Conservation (phyloP, 2,797 vertebrate genomes). For the Australoheros facetus region DNA sequence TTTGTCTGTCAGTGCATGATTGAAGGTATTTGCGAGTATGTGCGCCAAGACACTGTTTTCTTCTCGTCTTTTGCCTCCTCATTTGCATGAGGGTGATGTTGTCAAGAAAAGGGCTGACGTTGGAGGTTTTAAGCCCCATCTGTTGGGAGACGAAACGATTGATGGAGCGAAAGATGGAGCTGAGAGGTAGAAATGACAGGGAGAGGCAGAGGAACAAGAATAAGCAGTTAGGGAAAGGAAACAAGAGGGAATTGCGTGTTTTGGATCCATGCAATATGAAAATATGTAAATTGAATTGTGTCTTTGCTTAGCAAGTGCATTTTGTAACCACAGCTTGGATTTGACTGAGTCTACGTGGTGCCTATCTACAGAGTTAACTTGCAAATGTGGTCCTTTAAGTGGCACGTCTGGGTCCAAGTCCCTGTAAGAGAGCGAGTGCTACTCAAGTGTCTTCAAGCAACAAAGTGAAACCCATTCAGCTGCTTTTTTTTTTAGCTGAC, state of each 20-base stretch:
- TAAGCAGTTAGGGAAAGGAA: conserved; percentile 40
- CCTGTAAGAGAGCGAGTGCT: background rate
- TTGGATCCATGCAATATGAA: conserved; percentile 50
- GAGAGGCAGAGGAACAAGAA: conserved; percentile 46
- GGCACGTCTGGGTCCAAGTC: conserved; percentile 21
- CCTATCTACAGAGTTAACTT: conserved; percentile 38
- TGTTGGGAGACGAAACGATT: conserved; percentile 69
- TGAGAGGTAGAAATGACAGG: conserved; percentile 61
- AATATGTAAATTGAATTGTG: conserved; percentile 62
- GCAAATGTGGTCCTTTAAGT: conserved; percentile 40
- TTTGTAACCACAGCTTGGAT: conserved; percentile 41
- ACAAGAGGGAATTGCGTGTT: conserved; percentile 40
- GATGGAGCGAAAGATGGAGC: conserved; percentile 64
- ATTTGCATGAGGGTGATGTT: conserved; percentile 71
- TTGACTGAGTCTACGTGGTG: conserved; percentile 30
- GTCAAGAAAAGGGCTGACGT: conserved; percentile 72
- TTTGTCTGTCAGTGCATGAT: conserved; percentile 27
- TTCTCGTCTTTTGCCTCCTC: conserved; percentile 42
- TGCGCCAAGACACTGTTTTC: conserved; percentile 29
- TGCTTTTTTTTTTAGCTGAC: conserved; percentile 8
- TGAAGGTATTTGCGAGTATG: conserved; percentile 48
- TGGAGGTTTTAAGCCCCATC: conserved; percentile 72
- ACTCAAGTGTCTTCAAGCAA: conserved; percentile 48
- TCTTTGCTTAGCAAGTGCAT: conserved; percentile 60
- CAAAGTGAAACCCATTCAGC: conserved; percentile 46